Conservation (phyloP, 2,797 vertebrate species). For the Gastrophryne carolinensis region DNA sequence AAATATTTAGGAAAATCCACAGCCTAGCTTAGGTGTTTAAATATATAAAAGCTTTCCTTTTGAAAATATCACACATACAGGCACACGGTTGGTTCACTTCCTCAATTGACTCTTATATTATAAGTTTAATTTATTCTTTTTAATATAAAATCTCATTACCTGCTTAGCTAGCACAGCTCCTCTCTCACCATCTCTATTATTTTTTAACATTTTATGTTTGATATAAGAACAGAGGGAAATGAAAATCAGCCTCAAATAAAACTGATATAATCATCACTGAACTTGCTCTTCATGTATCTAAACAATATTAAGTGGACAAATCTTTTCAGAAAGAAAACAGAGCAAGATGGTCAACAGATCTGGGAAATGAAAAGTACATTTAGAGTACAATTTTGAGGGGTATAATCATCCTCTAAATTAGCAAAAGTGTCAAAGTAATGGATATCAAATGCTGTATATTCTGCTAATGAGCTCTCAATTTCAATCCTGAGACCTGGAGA, state of each 20-base stretch:
- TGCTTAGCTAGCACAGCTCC: conserved; percentile 79
- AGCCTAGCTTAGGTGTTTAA: background rate
- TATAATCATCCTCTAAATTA: conserved; percentile 6
- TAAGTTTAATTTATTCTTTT: conserved; percentile 83
- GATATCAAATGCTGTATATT: too few species aligned
- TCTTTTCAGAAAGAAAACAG: conserved; percentile 11
- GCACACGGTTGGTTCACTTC: too few species aligned
- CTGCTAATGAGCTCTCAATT: too few species aligned
- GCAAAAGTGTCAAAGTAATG: too few species aligned
- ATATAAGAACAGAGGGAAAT: conserved; percentile 99
- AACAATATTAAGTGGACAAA: conserved; percentile 70
- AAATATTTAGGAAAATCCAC: background rate
- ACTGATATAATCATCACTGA: conserved; percentile 89
- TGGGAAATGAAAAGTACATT: background rate
- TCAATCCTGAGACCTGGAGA: too few species aligned
- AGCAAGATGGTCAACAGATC: background rate
- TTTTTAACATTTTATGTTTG: conserved; percentile 85
- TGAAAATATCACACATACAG: conserved; percentile 4
- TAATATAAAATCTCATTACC: conserved; percentile 95
- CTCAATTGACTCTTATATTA: conserved; percentile 51
- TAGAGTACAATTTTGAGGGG: background rate
- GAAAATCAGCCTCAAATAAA: conserved; percentile 99
- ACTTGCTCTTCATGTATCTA: conserved; percentile 79
- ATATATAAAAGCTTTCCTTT: conserved; percentile 35
- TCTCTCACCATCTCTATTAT: conserved; percentile 66